Evolutionary conservation across 2,113 vertebrate species (phyloP), one percentile per base, ranked within the genome.

Genomic region (Stegastes partitus): DNA sequence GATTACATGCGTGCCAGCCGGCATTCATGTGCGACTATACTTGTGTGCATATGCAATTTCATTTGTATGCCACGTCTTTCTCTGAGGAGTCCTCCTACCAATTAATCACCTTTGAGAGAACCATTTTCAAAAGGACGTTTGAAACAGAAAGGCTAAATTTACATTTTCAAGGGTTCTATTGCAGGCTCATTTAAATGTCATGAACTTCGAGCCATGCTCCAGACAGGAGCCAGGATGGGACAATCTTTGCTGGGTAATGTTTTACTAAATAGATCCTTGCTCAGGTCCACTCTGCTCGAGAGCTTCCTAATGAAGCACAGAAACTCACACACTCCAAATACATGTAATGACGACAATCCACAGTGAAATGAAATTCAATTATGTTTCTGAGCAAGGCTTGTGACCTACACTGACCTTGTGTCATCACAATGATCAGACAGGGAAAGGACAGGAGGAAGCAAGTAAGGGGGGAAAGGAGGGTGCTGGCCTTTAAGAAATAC

Each of bases 331-430:
- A 73, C 37, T 42, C 39, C 39, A 42, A 42, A 79, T 81, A 74
- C 59, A 67, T 72, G 70, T 39, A 68, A 82, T 19, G 67, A 83
- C 54, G 76, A 67, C 74, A 67, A n/a, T 39, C 53, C 61, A 54
- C 34, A 73, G 81, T 87, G 69, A 82, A 81, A 61, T 71, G 26
- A 78, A 80, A 83, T 84, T 82, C 16, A 77, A 77, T 92, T 59
- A 82, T 39, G 68, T 79, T 68, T 28, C 54, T 12, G 56, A 62
- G 56, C 64, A 64, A 62, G 42, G 23, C 70, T 68, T 11, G n/a
- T 78, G 72, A 86, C 67, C 75, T 76, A 49, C 49, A 16, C 34
- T 73, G 69, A 82, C 73, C 63, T 42, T 70, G 58, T 45, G 57
- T 80, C 31, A 79, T 47, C n/a, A 50, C 37, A 63, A 68, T 8